These are phyloP conservation scores for Cephus runcator DNA, from an alignment of 2,888 invertebrate species.

Conservation along the genomic window DNA sequence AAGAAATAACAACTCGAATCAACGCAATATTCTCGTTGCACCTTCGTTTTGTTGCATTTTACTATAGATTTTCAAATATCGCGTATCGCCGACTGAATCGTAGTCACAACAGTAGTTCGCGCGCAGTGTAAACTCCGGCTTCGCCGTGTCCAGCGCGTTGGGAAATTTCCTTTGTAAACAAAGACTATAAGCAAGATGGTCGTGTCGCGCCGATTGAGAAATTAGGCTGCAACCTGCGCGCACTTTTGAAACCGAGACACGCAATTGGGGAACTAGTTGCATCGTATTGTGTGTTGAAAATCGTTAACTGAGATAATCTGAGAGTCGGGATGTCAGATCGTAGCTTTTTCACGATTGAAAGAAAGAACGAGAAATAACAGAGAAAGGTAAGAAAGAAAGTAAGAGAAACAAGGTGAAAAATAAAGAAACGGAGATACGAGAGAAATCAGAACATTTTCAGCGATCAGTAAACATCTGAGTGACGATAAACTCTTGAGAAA, in stretches of 20 bases:
- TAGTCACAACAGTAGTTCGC: neutral
- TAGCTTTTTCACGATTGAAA: neutral
- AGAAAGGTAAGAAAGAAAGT: conserved; percentile 33
- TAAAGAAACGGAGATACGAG: conserved; percentile 18
- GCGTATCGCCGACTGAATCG: neutral
- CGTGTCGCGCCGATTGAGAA: neutral
- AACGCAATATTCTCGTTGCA: neutral
- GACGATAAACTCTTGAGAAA: neutral
- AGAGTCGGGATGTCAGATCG: conserved; percentile 49
- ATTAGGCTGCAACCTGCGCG: neutral
- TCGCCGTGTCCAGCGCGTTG: neutral
- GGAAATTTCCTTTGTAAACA: neutral
- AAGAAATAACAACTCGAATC: neutral
- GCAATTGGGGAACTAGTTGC: neutral
- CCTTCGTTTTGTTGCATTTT: neutral
- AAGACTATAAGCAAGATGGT: neutral
- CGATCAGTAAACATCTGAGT: neutral
- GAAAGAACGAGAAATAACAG: conserved; percentile 33
- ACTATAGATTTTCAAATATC: neutral
- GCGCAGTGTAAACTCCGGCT: neutral
- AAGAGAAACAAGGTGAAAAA: conserved; percentile 33
- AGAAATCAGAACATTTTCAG: conserved; percentile 7
- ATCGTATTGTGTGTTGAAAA: neutral
- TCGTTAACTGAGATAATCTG: conserved; percentile 12
- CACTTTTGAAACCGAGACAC: neutral